Evolutionary conservation across 1,140 invertebrate species (phyloP), one percentile per base, ranked within the genome.

Genomic region (Callitettix versicolor): DNA sequence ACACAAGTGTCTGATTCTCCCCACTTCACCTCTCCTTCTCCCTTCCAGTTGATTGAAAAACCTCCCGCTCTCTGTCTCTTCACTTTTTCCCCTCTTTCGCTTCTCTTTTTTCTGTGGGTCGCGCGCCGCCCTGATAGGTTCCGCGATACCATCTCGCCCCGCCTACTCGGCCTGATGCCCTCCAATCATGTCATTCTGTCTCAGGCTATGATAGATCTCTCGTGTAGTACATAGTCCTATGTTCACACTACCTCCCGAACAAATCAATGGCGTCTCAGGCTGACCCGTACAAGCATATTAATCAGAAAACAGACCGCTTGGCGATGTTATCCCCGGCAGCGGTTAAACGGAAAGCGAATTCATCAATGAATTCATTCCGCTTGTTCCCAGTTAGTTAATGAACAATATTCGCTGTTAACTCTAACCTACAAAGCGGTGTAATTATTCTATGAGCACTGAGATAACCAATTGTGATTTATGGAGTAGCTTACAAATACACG

Each of bases 11-110:
- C 48, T 36, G 33, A 7, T 41, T 38, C 54, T 34, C 55, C 48
- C 38, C 55, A 49, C 34, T 30, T 41, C 47, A 22, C 47, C 48
- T 47, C 44, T 36, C 47, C 34, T 30, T 41, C 47, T 22, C 47
- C 48, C 55, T 33, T 36, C 47, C 21, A 30, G 9, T 15, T 22
- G 55, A 56, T 50, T 50, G 48, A 56, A 56, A 50, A 41, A 43
- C 55, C 33, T 56, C 48, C 55, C 55, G 46, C 55, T 56, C 26
- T 30, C 48, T 20, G 30, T 49, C 46, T 36, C 33, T 34, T 36
- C 34, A 56, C 55, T 51, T 56, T 49, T 49, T 49, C 48, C 55
- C 46, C 47, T 56, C 48, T 56, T 56, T 56, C 46, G 34, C 55
- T 38, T 56, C 48, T 56, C 47, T 56, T 49, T 49, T 50, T 50